Conservation (phyloP, 2,888 invertebrate genomes). For the Eupeodes latifasciatus region DNA sequence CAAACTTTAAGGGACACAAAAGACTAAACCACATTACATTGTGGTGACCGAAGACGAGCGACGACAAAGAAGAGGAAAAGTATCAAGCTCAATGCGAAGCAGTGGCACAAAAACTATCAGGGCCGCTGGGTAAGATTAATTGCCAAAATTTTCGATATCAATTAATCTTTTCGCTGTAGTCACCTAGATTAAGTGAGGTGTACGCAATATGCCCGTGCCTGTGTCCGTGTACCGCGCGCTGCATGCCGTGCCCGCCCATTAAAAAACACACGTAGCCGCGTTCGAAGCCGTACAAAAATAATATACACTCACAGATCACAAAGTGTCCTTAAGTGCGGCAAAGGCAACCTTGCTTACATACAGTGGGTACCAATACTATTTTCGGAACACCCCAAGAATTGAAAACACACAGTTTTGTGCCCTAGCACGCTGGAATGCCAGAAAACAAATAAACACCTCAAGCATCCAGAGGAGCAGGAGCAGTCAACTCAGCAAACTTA, state of each 20-base stretch:
- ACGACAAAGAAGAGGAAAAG: background rate
- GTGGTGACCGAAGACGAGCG: constrained; percentile 25
- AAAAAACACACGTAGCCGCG: constrained; percentile 18
- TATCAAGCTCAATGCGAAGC: constrained; percentile 34
- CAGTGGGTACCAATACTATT: constrained; percentile 41
- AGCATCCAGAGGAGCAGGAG: constrained; percentile 2
- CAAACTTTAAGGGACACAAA: constrained; percentile 8
- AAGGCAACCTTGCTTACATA: constrained; percentile 50
- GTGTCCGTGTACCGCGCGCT: constrained; percentile 48
- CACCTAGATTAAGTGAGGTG: constrained; percentile 74
- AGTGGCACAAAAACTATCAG: constrained; percentile 7
- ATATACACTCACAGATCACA: background rate
- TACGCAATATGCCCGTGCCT: constrained; percentile 25
- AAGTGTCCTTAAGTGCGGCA: constrained; percentile 71
- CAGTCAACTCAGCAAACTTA: constrained; percentile 25
- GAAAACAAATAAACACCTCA: constrained; percentile 74
- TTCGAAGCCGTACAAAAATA: constrained; percentile 11
- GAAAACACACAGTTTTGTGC: constrained; percentile 45
- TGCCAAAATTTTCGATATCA: constrained; percentile 74
- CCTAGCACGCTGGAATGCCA: constrained; percentile 42
- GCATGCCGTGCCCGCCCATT: background rate
- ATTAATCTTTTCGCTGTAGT: constrained; percentile 74
- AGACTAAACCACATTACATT: background rate
- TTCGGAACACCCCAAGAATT: constrained; percentile 51
- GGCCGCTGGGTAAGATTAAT: constrained; percentile 63